Base-by-base conservation (phyloP, 2,797 vertebrate species). In the Lacerta bilineata region DNA sequence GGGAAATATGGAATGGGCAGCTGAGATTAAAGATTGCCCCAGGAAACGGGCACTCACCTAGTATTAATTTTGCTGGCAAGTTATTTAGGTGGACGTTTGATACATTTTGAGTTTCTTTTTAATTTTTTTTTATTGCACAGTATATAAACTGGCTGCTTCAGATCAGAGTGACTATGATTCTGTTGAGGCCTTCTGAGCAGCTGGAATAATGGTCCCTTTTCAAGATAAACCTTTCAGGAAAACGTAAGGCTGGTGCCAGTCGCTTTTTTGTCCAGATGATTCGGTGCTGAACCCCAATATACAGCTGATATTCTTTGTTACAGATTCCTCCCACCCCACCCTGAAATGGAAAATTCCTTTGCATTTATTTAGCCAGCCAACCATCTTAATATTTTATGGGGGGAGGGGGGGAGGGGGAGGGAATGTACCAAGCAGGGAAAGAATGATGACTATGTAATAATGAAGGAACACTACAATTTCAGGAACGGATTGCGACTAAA, bases 21-120 rank as follows among this genome's bases (percentile, higher is more conserved):
- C 15, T n/a, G 33, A 80, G 20, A 69, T 78, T 75, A 18, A 88
- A 88, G 64, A 61, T 46, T 69, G 15, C 43, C 77, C 55, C 69
- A 43, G 8, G 55, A 7, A n/a, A 36, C 8, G 59, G 69, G 9
- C 6, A 8, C 13, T 41, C 66, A 29, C 4, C n/a, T 61, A 50
- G 7, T 64, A 89, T 85, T 81, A 15, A 85, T 85, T 82, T 81
- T 81, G 39, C 74, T 75, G 55, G n/a, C 59, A 75, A 68, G n/a
- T 50, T 50, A 8, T 50, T 13, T 81, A 72, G 84, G 79, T 59
- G 64, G 13, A 25, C 41, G 29, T 36, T 59, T 80, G 78, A 87
- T 41, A 39, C 27, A 29, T 66, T 86, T 36, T 55, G 33, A 7
- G 2, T 33, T 85, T n/a, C 29, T 43, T 64, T 50, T 59, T 86